These are phyloP conservation scores for Nephila pilipes DNA, from an alignment of 1,140 invertebrate species.

Conservation along the genomic window DNA sequence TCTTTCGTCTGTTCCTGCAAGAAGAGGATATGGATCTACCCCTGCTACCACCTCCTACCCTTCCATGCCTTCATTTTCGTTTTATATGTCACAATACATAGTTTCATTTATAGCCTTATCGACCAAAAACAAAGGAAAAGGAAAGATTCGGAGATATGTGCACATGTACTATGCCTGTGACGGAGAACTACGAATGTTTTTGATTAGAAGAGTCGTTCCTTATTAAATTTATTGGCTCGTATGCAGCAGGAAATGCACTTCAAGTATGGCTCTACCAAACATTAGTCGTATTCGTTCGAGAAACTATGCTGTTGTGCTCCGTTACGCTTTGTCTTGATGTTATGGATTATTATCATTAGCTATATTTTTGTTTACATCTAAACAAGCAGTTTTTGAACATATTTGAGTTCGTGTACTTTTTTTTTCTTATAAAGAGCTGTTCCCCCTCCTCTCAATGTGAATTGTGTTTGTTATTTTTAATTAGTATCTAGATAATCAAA, in stretches of 20 bases:
- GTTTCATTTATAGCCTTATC: constrained; percentile 44
- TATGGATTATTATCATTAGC: no score
- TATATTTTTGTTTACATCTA: no score
- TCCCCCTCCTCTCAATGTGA: no score
- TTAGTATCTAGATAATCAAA: no score
- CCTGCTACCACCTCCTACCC: no score
- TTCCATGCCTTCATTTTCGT: constrained; percentile 17
- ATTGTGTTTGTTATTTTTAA: no score
- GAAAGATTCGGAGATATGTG: neutral
- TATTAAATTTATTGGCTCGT: constrained; percentile 36
- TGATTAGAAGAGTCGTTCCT: constrained; percentile 33
- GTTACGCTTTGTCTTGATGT: no score
- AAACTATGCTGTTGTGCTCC: neutral
- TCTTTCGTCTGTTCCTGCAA: neutral
- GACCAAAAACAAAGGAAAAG: constrained; percentile 46
- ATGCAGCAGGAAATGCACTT: constrained; percentile 19
- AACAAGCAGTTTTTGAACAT: no score
- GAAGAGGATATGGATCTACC: constrained; percentile 24
- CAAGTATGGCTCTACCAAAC: neutral
- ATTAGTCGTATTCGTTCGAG: neutral
- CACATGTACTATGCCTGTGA: neutral
- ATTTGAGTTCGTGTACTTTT: no score
- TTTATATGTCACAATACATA: constrained; percentile 47
- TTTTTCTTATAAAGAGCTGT: no score
- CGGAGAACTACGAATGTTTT: neutral